Evolutionary conservation across 64 coral and sea anemone genomes (phyloP), one percentile per base, ranked within the genome.

Genomic region (Orbicella faveolata): DNA sequence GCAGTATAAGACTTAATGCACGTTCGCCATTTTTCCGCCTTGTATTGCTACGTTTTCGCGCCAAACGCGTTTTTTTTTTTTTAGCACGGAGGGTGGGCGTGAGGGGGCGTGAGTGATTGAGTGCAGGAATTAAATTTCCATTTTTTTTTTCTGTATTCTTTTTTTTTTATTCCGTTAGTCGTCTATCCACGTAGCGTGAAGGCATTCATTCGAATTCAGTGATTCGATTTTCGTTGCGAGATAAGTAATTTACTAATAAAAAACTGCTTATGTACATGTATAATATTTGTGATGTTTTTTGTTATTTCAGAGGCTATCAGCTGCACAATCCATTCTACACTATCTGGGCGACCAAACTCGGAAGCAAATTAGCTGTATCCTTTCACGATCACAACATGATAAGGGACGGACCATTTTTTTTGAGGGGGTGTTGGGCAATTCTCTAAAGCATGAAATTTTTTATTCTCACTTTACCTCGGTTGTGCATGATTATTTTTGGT

Each of bases 241-340:
- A 9, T 57, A 57, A 14, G 9, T 57, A 48, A 48, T 48, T 48
- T 48, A 48, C 44, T 5, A 48, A 48, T 48, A 48, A 48, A 48
- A 48, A 48, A 48, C 44, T 48, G 44, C 44, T 48, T 48, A 48
- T 48, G 6, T 80, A 54, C 39, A 2, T 1, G 44, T 80, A 39
- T 80, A 5, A 21, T 0, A 61, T 20, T 21, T 61, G 3, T 81
- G 41, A 9, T 35, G 18, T 72, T 34, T 68, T 63, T 36, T 83
- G 73, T 78, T 6, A 34, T 82, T 90, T 69, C 64, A 96, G 94
- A 52, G 94, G 94, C 15, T 87, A 90, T 78, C 94, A 96, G 62
- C 91, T 96, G 20, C 65, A 90, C 14, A 96, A 96, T 96, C 87
- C 94, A 20, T 96, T 96, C 77, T 83, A 89, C 68, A 88, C 83